Percentiles rank a stretch among this genome's conserved stretches.
Evolutionary conservation across 2,113 vertebrate species (phyloP).

Genomic region (Percopsis transmontana): DNA sequence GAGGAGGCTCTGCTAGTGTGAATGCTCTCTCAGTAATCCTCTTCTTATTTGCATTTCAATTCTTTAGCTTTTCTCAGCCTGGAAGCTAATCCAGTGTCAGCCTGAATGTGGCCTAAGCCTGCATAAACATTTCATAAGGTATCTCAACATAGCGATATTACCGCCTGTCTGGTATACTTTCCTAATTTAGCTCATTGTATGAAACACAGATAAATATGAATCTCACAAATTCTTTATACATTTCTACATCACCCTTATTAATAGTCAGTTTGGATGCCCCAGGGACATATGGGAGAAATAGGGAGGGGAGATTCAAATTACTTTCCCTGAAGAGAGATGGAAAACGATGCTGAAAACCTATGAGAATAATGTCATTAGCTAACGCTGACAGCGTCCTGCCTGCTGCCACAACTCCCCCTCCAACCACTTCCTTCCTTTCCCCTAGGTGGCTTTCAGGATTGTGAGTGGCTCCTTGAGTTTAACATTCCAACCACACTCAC

Average conservation of each 20-base stretch:
- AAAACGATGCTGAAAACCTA: slow-evolving; percentile 16
- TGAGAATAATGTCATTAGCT: slow-evolving; percentile 16
- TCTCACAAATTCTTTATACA: slow-evolving; percentile 36
- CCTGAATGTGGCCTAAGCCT: slow-evolving; percentile 66
- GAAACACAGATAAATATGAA: slow-evolving; percentile 46
- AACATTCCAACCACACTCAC: slow-evolving; percentile 72
- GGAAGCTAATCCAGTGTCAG: slow-evolving; percentile 67
- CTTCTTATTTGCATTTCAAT: slow-evolving; percentile 81
- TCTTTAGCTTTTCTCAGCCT: slow-evolving; percentile 67
- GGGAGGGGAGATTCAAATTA: slow-evolving; percentile 21
- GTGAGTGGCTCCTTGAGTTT: slow-evolving; percentile 59
- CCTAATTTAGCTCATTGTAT: slow-evolving; percentile 46
- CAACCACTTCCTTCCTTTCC: slow-evolving; percentile 53
- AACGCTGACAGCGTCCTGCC: slow-evolving; percentile 20
- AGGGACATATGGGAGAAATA: slow-evolving; percentile 13
- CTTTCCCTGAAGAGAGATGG: slow-evolving; percentile 17
- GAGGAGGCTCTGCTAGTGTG: slow-evolving; percentile 59
- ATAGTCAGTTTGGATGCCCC: slow-evolving; percentile 3
- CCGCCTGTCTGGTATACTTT: slow-evolving; percentile 46
- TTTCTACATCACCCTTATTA: slow-evolving; percentile 12
- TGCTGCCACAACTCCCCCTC: slow-evolving; percentile 36
- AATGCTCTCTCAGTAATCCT: slow-evolving; percentile 79
- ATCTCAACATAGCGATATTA: slow-evolving; percentile 45
- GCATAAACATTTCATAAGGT: slow-evolving; percentile 62
- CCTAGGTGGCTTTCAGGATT: slow-evolving; percentile 56